These are phyloP conservation scores for Etheostoma spectabile DNA, from an alignment of 2,113 vertebrate genomes.

Conservation along the genomic window DNA sequence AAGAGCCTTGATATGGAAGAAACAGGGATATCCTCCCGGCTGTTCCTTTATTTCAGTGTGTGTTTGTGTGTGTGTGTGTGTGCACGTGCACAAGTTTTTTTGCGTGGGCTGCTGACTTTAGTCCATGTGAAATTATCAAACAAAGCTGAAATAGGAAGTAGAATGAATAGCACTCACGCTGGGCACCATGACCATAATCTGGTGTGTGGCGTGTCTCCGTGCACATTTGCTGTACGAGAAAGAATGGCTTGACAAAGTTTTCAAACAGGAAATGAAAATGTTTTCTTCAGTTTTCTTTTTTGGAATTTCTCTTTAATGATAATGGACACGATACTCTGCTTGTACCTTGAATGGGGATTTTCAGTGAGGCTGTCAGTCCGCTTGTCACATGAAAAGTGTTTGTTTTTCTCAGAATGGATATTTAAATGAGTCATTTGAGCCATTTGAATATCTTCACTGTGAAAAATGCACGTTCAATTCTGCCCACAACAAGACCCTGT, in stretches of 20 bases:
- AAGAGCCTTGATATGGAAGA: conserved; percentile 72
- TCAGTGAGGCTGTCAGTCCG: neutral
- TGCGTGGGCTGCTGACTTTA: conserved; percentile 67
- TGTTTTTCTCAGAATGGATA: conserved; percentile 35
- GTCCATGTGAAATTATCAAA: conserved; percentile 76
- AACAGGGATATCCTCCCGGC: conserved; percentile 73
- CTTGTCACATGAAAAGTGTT: conserved; percentile 34
- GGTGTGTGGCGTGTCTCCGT: conserved; percentile 35
- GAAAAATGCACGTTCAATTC: neutral
- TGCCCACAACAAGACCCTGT: neutral
- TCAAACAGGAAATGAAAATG: conserved; percentile 57
- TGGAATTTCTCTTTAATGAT: conserved; percentile 12
- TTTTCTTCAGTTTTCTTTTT: conserved; percentile 35
- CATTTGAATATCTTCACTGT: conserved; percentile 16
- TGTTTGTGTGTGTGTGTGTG: neutral
- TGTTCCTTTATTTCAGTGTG: conserved; percentile 62
- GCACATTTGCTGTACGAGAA: conserved; percentile 23
- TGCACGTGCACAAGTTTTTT: neutral
- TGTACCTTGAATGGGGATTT: conserved; percentile 9
- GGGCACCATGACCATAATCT: conserved; percentile 69
- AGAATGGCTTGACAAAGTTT: conserved; percentile 19
- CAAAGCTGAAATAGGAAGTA: conserved; percentile 79
- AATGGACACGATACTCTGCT: conserved; percentile 5
- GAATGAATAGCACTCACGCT: conserved; percentile 74
- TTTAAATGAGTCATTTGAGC: conserved; percentile 36